These are phyloP conservation scores for Mesembrinibis cayennensis DNA, from an alignment of 2,113 vertebrate species.

Conservation along the genomic window DNA sequence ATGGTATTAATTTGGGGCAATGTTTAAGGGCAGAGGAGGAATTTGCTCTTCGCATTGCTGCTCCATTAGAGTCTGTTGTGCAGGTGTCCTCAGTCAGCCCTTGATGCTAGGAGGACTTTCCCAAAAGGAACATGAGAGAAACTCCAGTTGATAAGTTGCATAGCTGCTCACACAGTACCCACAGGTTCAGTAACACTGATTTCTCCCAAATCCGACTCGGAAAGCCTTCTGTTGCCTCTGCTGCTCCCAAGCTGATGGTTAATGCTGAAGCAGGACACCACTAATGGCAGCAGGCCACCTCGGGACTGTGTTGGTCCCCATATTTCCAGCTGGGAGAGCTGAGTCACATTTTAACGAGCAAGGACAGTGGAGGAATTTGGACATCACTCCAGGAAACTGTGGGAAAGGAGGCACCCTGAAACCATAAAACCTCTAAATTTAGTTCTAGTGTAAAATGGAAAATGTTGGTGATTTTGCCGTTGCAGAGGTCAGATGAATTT, in stretches of 20 bases:
- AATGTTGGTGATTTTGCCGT: neutral
- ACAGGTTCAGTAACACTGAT: neutral
- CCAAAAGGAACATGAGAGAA: neutral
- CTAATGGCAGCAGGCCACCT: neutral
- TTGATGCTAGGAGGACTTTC: neutral
- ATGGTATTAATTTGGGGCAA: neutral
- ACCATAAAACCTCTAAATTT: constrained; percentile 20
- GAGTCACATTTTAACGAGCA: neutral
- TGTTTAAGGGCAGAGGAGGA: neutral
- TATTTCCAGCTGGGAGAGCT: constrained; percentile 23
- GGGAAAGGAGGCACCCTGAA: constrained; percentile 31
- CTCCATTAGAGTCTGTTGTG: neutral
- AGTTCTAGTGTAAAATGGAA: neutral
- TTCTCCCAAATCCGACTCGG: neutral
- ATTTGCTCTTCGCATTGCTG: neutral
- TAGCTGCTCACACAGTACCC: neutral
- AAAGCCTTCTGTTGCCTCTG: neutral
- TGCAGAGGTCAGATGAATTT: neutral
- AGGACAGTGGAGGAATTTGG: neutral
- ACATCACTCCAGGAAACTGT: constrained; percentile 28
- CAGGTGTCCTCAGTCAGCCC: neutral
- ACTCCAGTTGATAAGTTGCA: neutral
- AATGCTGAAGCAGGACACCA: neutral
- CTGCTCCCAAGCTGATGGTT: neutral
- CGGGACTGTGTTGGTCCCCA: neutral